phyloP scores from a whole-genome alignment of 1,140 invertebrate species.

The Heliconius melpomene region DNA sequence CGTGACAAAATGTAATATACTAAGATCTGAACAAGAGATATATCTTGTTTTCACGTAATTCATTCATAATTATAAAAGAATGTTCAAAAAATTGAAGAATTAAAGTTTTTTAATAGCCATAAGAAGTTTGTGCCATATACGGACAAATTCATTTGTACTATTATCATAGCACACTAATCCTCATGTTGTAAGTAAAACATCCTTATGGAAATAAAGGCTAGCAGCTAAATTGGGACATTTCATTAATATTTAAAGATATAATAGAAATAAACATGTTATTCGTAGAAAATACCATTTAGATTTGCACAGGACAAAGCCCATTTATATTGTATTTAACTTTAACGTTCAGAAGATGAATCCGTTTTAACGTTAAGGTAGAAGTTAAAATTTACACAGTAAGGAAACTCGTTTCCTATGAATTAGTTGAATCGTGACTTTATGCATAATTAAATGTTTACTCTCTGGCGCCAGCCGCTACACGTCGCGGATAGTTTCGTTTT shows the following conservation, averaged over 20 bases:
- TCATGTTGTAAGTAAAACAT: neutral
- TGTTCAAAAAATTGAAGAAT: neutral
- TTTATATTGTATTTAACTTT: neutral
- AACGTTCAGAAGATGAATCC: neutral
- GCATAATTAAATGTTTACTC: constrained; percentile 74
- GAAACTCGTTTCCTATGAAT: constrained; percentile 51
- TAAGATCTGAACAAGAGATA: neutral
- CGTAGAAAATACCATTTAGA: neutral
- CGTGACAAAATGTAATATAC: constrained; percentile 43
- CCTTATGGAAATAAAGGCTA: neutral
- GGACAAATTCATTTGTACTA: neutral
- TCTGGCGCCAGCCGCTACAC: constrained; percentile 74
- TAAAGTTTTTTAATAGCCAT: neutral
- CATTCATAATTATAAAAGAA: neutral
- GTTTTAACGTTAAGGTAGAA: constrained; percentile 1
- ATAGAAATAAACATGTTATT: neutral
- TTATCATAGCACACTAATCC: neutral
- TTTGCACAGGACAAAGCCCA: neutral
- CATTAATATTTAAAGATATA: neutral
- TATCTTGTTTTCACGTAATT: neutral
- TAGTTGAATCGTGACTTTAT: constrained; percentile 72
- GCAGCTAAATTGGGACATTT: neutral
- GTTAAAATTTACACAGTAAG: constrained; percentile 33
- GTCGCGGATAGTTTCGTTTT: constrained; percentile 63
- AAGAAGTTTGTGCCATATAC: neutral